These are phyloP conservation scores for Latheticus oryzae DNA, from an alignment of 2,888 invertebrate species.

Conservation along the genomic window DNA sequence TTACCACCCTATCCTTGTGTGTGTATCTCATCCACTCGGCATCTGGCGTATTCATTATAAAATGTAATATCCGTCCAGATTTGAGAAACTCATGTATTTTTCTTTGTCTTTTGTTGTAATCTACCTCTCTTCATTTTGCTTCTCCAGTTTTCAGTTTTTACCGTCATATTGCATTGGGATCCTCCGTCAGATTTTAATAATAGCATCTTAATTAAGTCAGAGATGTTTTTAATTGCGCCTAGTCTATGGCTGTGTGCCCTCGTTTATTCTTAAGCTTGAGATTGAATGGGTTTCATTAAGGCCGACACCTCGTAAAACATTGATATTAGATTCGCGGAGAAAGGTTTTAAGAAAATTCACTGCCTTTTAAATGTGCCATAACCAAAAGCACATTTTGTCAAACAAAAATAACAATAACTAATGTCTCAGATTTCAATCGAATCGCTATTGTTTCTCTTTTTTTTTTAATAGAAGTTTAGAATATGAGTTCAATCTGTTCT, in stretches of 20 bases:
- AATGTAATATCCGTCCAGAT: constrained; percentile 62
- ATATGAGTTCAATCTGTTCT: too few species aligned
- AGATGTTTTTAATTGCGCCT: constrained; percentile 66
- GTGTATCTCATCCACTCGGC: constrained; percentile 44
- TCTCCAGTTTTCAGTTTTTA: constrained; percentile 41
- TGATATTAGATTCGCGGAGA: constrained; percentile 56
- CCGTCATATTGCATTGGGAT: constrained; percentile 57
- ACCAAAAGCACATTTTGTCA: constrained; percentile 1
- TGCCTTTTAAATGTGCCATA: constrained; percentile 29
- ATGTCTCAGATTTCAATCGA: too few species aligned
- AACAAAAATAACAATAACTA: background rate
- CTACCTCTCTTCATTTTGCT: constrained; percentile 47
- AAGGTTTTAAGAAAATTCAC: constrained; percentile 23
- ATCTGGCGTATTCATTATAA: constrained; percentile 63
- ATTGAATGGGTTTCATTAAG: constrained; percentile 63
- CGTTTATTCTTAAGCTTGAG: constrained; percentile 61
- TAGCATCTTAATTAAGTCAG: constrained; percentile 65
- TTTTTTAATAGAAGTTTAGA: too few species aligned
- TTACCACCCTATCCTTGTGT: constrained; percentile 38
- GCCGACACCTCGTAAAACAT: constrained; percentile 65
- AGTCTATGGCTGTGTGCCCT: constrained; percentile 58
- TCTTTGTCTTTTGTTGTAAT: constrained; percentile 54
- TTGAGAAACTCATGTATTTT: constrained; percentile 58
- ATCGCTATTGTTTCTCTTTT: too few species aligned
- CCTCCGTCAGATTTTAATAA: constrained; percentile 62